Evolutionary conservation across 2,888 invertebrate species (phyloP).

Genomic region (Apantesis nais): DNA sequence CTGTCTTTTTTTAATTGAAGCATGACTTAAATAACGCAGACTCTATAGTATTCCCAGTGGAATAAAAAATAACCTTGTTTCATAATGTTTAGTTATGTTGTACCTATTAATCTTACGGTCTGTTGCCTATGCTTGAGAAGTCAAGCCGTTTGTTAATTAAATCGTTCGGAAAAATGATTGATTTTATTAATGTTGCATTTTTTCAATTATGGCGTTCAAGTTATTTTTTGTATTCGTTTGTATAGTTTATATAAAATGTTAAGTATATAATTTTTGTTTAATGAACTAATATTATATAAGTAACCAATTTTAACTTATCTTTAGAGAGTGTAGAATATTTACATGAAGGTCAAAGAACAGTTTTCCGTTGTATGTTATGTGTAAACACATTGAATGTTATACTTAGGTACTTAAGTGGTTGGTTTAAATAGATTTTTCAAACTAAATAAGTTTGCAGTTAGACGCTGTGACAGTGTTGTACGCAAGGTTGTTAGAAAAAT

Average conservation of each 20-base stretch:
- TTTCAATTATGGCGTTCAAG: slow-evolving; percentile 23
- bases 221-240: slow-evolving; percentile 16
- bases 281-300: background rate
- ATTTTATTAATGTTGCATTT: slow-evolving; percentile 2
- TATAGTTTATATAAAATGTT: slow-evolving; percentile 20
- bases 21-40: too few relatives aligned
- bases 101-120: background rate
- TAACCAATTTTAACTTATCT: background rate
- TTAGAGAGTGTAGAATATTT: background rate
- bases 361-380: background rate
- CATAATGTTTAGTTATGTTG: background rate
- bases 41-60: too few relatives aligned
- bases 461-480: too few relatives aligned
- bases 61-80: too few relatives aligned
- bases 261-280: slow-evolving; percentile 4
- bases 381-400: too few relatives aligned
- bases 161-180: background rate
- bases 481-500: too few relatives aligned
- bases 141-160: slow-evolving; percentile 4
- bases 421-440: background rate
- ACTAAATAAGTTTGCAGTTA: too few relatives aligned
- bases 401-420: background rate
- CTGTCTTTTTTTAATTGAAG: too few relatives aligned
- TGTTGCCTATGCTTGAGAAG: background rate
- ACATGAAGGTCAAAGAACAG: background rate